These are phyloP conservation scores for Andrena camellia DNA, from an alignment of 2,888 invertebrate species.

Conservation along the genomic window DNA sequence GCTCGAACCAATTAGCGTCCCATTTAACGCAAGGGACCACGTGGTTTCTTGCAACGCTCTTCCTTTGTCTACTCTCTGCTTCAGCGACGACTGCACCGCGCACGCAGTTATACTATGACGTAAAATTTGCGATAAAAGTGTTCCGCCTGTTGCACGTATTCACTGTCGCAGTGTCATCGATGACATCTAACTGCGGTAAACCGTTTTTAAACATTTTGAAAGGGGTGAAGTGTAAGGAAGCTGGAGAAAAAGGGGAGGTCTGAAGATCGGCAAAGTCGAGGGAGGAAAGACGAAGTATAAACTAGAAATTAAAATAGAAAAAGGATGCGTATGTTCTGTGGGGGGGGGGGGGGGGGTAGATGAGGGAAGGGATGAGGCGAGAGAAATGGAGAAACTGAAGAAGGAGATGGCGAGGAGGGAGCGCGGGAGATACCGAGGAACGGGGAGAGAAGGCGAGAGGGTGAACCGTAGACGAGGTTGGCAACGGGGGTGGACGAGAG, in stretches of 20 bases:
- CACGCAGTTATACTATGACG: neutral
- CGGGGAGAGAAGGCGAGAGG: constrained; percentile 39
- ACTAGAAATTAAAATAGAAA: too few species aligned
- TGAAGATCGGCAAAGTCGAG: too few species aligned
- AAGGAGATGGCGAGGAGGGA: neutral
- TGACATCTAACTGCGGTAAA: too few species aligned
- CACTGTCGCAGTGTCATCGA: too few species aligned
- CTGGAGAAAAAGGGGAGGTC: too few species aligned
- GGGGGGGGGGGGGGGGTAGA: constrained; percentile 7
- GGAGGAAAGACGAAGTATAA: too few species aligned
- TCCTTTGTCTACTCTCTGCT: neutral
- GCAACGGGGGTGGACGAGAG: constrained; percentile 66
- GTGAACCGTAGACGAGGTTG: constrained; percentile 48
- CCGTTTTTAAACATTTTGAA: too few species aligned
- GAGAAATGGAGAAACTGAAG: neutral
- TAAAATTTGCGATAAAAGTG: neutral
- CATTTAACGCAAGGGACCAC: neutral
- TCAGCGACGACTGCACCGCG: neutral
- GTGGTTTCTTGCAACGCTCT: neutral
- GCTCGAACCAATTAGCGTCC: neutral
- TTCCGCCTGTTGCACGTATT: too few species aligned
- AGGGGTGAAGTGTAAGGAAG: too few species aligned
- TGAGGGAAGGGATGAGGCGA: neutral
- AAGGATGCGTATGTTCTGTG: neutral
- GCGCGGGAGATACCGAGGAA: constrained; percentile 6